These are phyloP conservation scores for Drosophila ercepeae DNA, from an alignment of 1,140 invertebrate species.

Conservation along the genomic window DNA sequence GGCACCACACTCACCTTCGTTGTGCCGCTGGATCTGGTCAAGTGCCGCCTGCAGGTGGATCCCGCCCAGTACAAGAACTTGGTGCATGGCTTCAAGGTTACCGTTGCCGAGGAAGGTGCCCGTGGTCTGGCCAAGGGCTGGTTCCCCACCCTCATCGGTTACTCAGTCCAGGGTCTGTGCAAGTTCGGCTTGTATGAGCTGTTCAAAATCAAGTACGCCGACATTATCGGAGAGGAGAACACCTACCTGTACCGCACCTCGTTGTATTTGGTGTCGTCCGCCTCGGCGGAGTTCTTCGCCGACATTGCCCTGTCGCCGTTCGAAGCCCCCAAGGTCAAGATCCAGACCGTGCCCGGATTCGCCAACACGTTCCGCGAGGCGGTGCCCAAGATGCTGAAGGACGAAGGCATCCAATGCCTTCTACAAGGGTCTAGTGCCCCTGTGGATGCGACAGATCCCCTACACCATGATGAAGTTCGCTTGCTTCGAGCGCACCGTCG, in stretches of 20 bases:
- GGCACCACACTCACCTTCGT: conserved; percentile 93
- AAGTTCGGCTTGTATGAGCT: conserved; percentile 93
- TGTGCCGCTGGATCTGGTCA: conserved; percentile 97
- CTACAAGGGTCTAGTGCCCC: conserved; percentile 95
- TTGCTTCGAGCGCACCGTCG: conserved; percentile 99
- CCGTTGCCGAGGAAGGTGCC: conserved; percentile 89
- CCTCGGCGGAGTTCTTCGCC: conserved; percentile 99
- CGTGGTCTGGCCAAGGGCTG: conserved; percentile 90
- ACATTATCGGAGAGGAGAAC: conserved; percentile 91
- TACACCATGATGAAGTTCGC: conserved; percentile 99
- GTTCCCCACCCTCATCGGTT: conserved; percentile 93
- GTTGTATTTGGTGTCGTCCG: conserved; percentile 97
- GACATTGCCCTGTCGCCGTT: conserved; percentile 99
- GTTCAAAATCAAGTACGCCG: conserved; percentile 91
- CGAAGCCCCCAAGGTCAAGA: conserved; percentile 97
- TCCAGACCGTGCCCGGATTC: conserved; percentile 96
- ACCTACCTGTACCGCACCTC: conserved; percentile 94
- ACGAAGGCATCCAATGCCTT: conserved; percentile 91
- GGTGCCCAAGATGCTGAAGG: conserved; percentile 92
- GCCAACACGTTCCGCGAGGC: conserved; percentile 95
- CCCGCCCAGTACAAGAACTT: conserved; percentile 90
- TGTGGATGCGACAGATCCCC: conserved; percentile 98
- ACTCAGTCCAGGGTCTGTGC: conserved; percentile 88
- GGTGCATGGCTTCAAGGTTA: conserved; percentile 88
- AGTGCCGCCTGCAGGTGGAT: conserved; percentile 92